Evolutionary conservation across 1,140 invertebrate species (phyloP).

Genomic region (Calycopis cecrops): DNA sequence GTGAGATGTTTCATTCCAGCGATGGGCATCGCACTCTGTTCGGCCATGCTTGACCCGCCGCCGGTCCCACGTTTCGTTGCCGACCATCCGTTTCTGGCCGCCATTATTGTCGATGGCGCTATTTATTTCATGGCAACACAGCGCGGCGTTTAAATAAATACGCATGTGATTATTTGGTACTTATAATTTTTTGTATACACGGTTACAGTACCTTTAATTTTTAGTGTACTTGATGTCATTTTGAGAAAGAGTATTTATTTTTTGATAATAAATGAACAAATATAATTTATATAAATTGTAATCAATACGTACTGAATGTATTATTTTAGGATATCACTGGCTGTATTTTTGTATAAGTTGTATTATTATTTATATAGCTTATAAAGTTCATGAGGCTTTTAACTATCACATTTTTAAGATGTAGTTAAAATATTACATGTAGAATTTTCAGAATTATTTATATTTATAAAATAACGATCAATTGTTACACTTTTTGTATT

Average conservation of each 20-base stretch:
- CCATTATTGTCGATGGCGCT: constrained; percentile 31
- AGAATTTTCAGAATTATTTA: too few species aligned
- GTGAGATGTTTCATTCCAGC: constrained; percentile 39
- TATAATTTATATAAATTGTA: too few species aligned
- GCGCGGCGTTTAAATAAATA: constrained; percentile 22
- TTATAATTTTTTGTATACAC: not conserved
- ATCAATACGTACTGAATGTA: not conserved
- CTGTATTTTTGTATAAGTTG: not conserved
- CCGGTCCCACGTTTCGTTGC: constrained; percentile 40
- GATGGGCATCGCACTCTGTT: constrained; percentile 31
- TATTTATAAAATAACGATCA: too few species aligned
- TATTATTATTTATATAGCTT: too few species aligned
- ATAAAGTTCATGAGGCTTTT: too few species aligned
- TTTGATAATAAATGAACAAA: too few species aligned
- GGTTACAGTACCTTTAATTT: not conserved
- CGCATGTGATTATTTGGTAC: not conserved
- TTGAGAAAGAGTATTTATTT: not conserved
- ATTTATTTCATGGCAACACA: constrained; percentile 36
- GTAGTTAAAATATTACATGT: too few species aligned
- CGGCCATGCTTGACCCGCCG: constrained; percentile 29
- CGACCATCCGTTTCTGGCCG: constrained; percentile 44
- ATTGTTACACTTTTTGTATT: too few species aligned
- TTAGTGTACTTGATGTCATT: not conserved
- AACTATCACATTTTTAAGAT: too few species aligned
- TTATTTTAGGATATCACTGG: not conserved